These are phyloP conservation scores for Delichon dasypus DNA, from an alignment of 2,797 vertebrate genomes.

Conservation along the genomic window DNA sequence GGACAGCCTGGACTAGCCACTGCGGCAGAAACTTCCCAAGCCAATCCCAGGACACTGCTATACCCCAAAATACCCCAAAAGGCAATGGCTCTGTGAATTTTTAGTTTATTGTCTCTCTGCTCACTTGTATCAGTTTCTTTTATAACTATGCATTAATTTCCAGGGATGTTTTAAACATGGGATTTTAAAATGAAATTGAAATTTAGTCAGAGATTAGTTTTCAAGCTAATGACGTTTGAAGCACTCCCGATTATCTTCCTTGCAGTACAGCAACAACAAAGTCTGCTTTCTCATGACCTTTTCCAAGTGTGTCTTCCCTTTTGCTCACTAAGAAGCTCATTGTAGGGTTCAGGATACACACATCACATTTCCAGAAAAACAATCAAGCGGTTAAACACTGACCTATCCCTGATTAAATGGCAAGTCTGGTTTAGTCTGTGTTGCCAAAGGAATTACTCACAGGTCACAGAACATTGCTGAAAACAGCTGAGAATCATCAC, in stretches of 20 bases:
- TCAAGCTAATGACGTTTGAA: background rate
- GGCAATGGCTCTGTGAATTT: background rate
- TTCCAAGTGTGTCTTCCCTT: background rate
- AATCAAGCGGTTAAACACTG: background rate
- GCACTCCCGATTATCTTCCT: background rate
- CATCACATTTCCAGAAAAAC: conserved; percentile 10
- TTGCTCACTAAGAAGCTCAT: background rate
- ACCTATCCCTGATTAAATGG: conserved; percentile 3
- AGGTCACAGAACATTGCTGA: conserved; percentile 1
- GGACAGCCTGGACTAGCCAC: background rate
- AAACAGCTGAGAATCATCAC: conserved; percentile 37
- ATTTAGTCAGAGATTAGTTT: background rate
- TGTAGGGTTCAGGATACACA: background rate
- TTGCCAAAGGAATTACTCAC: conserved; percentile 31
- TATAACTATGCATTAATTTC: background rate
- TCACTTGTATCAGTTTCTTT: background rate
- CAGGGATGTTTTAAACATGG: background rate
- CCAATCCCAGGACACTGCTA: background rate
- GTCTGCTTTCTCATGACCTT: conserved; percentile 5
- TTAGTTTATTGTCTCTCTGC: background rate
- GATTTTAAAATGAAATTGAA: background rate
- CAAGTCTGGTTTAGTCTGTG: background rate
- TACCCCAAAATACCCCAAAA: background rate
- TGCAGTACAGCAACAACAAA: background rate
- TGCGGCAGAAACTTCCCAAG: background rate